Evolutionary conservation across 2,797 vertebrate species (phyloP).

Genomic region (Lateolabrax maculatus): DNA sequence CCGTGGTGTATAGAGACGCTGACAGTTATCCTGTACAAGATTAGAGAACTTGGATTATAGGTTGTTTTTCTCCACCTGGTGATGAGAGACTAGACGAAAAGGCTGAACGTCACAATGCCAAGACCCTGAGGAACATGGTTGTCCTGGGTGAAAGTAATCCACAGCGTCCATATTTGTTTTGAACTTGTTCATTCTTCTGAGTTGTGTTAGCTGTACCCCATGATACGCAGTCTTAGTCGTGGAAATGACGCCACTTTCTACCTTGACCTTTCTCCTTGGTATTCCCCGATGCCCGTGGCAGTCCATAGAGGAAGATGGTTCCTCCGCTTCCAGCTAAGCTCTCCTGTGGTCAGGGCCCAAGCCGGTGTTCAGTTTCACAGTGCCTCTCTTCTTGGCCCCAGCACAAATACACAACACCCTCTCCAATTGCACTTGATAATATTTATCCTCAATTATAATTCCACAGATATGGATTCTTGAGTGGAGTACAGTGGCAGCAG

Average conservation of each 20-base stretch:
- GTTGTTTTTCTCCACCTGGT: constrained; percentile 69
- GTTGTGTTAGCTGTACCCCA: constrained; percentile 40
- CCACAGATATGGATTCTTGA: constrained; percentile 79
- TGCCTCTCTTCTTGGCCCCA: constrained; percentile 72
- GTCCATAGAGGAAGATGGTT: constrained; percentile 56
- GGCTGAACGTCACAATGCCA: constrained; percentile 33
- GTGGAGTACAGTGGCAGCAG: constrained; percentile 79
- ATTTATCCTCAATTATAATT: constrained; percentile 85
- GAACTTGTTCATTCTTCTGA: constrained; percentile 36
- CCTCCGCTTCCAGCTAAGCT: constrained; percentile 59
- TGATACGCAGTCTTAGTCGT: constrained; percentile 8
- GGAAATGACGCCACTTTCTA: constrained; percentile 45
- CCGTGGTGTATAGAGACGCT: constrained; percentile 67
- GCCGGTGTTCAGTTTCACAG: constrained; percentile 73
- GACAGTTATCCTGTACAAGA: constrained; percentile 77
- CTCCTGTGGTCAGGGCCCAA: constrained; percentile 52
- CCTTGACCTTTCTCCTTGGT: constrained; percentile 72
- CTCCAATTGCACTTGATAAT: constrained; percentile 84
- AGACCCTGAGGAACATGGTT: constrained; percentile 27
- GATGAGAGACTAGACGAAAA: constrained; percentile 75
- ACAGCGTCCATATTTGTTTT: constrained; percentile 16
- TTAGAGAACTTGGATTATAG: constrained; percentile 74
- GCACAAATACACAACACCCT: constrained; percentile 83
- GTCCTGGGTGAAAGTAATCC: constrained; percentile 40
- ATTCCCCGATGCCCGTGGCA: constrained; percentile 55